A percentile compares a stretch with the other conserved stretches of the same genome.
These are phyloP conservation scores for Aphodius sticticus DNA, from an alignment of 2,888 invertebrate species.

Conservation along the genomic window DNA sequence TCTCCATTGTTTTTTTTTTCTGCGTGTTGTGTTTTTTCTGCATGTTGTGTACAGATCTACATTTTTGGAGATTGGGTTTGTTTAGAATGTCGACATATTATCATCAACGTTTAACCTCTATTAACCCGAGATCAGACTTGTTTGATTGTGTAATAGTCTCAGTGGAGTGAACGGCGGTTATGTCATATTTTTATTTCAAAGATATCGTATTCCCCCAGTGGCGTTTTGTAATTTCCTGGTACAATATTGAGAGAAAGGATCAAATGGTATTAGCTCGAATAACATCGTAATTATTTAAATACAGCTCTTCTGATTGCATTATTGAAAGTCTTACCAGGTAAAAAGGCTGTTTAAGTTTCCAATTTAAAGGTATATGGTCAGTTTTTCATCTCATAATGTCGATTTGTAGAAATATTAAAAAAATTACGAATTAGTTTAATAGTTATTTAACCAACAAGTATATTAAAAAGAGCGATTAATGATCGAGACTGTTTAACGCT, in stretches of 20 bases:
- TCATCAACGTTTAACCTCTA: neutral
- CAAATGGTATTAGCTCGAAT: neutral
- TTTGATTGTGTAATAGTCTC: neutral
- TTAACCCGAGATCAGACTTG: neutral
- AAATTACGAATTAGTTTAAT: too few relatives aligned
- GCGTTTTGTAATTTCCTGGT: neutral
- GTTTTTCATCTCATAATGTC: too few relatives aligned
- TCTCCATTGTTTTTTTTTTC: conserved; percentile 1
- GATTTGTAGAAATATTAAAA: too few relatives aligned
- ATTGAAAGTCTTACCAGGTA: neutral
- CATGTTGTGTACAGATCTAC: neutral
- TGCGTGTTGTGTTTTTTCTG: neutral
- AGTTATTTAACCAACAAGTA: too few relatives aligned
- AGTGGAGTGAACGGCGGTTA: neutral
- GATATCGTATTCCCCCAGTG: neutral
- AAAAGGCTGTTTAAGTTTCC: neutral
- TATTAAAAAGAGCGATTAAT: too few relatives aligned
- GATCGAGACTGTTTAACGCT: too few relatives aligned
- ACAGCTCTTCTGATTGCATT: neutral
- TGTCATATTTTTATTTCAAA: neutral
- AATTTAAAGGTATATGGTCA: too few relatives aligned
- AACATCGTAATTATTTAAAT: neutral
- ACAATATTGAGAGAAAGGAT: conserved; percentile 4
- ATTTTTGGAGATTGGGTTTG: neutral
- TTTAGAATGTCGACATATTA: neutral